A percentile compares a stretch with the other conserved stretches of the same genome.
These are phyloP conservation scores for Phyllotreta cruciferae DNA, from an alignment of 2,888 invertebrate species.

Conservation along the genomic window DNA sequence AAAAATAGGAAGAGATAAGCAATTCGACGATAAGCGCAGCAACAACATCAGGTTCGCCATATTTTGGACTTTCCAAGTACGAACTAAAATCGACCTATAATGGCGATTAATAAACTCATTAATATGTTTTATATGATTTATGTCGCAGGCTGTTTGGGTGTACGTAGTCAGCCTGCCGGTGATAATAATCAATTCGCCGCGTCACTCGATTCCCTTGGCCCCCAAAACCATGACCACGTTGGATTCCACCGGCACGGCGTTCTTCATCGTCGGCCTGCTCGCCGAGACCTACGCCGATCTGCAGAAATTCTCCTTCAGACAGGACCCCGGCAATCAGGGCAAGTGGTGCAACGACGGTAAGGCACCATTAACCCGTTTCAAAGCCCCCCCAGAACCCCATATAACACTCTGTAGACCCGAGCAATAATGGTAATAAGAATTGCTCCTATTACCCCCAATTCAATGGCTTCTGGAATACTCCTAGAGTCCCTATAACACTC, in stretches of 20 bases:
- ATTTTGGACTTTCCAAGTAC: slow-evolving; percentile 89
- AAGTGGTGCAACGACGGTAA: slow-evolving; percentile 91
- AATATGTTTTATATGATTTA: slow-evolving; percentile 5
- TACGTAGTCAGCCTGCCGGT: slow-evolving; percentile 90
- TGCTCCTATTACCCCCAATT: no score
- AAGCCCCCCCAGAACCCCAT: no score
- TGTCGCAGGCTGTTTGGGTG: slow-evolving; percentile 92
- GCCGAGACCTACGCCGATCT: slow-evolving; percentile 91
- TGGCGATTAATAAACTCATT: no score
- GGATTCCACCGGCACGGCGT: slow-evolving; percentile 84
- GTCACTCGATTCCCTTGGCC: slow-evolving; percentile 76
- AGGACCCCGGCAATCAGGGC: slow-evolving; percentile 87
- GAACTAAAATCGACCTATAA: no score
- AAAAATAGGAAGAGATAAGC: slow-evolving; percentile 88
- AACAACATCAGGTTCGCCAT: slow-evolving; percentile 89
- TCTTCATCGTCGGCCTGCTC: slow-evolving; percentile 84
- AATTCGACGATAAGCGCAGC: slow-evolving; percentile 87
- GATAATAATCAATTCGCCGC: slow-evolving; percentile 87
- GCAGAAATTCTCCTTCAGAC: slow-evolving; percentile 90
- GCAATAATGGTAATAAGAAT: no score
- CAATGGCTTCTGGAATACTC: no score
- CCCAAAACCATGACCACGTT: slow-evolving; percentile 87
- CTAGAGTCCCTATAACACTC: no score
- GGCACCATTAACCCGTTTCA: slow-evolving; percentile 31
- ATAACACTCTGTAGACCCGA: no score